Evolutionary conservation across 2,113 vertebrate genomes (phyloP).

Genomic region (Dolichotis patagonum): DNA sequence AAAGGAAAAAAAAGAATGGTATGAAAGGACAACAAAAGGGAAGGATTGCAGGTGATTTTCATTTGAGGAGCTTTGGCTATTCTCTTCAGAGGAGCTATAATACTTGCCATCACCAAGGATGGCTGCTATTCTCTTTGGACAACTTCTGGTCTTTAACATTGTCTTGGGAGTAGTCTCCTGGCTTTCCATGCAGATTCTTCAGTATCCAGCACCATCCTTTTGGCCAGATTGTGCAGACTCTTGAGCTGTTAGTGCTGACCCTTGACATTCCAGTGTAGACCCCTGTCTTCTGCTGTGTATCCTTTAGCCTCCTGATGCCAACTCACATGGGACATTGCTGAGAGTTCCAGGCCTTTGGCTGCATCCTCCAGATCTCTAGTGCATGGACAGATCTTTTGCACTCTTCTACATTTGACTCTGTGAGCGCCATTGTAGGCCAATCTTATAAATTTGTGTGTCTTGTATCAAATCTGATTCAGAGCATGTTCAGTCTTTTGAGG

Average conservation of each 20-base stretch:
- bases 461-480: neutral
- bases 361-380: neutral
- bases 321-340: neutral
- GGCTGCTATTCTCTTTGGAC: too few species aligned
- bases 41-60: too few species aligned
- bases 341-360: neutral
- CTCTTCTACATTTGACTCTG: neutral
- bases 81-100: too few species aligned
- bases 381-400: neutral
- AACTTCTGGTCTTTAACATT: too few species aligned
- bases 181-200: neutral
- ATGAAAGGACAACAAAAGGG: too few species aligned
- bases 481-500: neutral
- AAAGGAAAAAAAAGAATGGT: too few species aligned
- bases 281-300: neutral
- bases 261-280: neutral
- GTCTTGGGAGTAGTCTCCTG: neutral
- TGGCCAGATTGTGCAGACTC: too few species aligned
- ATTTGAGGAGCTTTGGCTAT: too few species aligned
- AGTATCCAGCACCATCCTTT: too few species aligned
- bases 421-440: neutral
- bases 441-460: neutral
- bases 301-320: neutral
- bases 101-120: too few species aligned
- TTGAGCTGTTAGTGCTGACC: neutral